Conservation (phyloP, 30 jellyfish, hydroid and myxozoan genomes). For the Aurelia sp. region DNA sequence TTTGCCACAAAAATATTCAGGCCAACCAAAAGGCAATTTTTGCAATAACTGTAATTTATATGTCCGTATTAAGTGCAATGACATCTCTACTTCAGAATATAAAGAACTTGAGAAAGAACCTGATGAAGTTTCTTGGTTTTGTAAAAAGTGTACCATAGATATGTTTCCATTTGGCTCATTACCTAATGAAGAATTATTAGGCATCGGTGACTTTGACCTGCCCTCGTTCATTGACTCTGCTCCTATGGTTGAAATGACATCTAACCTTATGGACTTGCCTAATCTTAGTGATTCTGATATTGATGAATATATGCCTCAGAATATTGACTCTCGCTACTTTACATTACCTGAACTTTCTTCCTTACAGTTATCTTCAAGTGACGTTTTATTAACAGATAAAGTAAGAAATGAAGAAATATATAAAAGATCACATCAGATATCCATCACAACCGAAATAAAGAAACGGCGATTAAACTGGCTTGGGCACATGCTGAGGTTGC, state of each 20-base stretch:
- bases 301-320: no score
- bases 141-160: constrained; percentile 1
- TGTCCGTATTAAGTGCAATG: constrained; percentile 35
- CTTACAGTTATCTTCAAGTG: constrained; percentile 26
- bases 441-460: no score
- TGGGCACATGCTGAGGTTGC: no score
- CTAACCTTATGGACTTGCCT: no score
- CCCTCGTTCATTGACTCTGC: constrained; percentile 5
- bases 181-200: constrained; percentile 35
- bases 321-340: no score
- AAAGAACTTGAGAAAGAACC: no score
- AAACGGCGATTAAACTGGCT: no score
- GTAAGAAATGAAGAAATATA: no score
- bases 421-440: no score
- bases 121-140: no score
- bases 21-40: constrained; percentile 34
- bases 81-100: constrained; percentile 29
- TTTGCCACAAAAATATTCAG: constrained; percentile 61
- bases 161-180: constrained; percentile 62
- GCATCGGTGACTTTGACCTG: constrained; percentile 4
- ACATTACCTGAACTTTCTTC: not conserved
- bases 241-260: not conserved
- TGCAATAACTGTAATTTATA: constrained; percentile 37
- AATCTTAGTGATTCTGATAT: no score
- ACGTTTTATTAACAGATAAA: no score